Evolutionary conservation across 2,797 vertebrate genomes (phyloP).

Genomic region (Carcharodon carcharias): DNA sequence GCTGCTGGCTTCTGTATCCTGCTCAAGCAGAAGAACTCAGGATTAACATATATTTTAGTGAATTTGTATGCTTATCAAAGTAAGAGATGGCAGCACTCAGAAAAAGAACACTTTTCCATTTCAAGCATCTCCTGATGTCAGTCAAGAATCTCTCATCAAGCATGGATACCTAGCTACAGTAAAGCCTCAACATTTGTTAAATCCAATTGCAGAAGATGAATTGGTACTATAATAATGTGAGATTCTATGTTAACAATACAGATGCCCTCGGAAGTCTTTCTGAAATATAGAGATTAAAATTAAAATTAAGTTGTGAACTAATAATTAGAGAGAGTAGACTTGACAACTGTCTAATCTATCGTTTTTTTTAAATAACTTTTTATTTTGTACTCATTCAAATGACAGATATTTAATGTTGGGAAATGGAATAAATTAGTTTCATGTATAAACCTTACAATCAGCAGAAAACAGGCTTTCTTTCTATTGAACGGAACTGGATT

Average conservation of each 20-base stretch:
- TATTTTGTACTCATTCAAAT: neutral
- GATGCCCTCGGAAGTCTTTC: neutral
- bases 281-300: neutral
- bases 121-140: neutral
- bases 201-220: neutral
- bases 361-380: neutral
- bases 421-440: neutral
- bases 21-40: neutral
- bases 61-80: neutral
- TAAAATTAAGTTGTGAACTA: neutral
- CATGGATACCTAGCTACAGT: neutral
- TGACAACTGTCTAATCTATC: neutral
- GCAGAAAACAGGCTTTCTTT: neutral
- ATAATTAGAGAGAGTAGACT: neutral
- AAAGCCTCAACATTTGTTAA: neutral
- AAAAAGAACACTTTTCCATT: neutral
- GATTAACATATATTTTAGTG: neutral
- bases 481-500: neutral
- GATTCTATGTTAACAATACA: neutral
- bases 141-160: neutral
- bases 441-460: neutral
- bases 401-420: neutral
- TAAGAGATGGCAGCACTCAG: neutral
- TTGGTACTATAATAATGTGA: neutral
- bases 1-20: neutral